Percentiles rank a stretch among this genome's conserved stretches.
phyloP scores from a whole-genome alignment of 2,888 invertebrate species.

The Pimpla rufipes region DNA sequence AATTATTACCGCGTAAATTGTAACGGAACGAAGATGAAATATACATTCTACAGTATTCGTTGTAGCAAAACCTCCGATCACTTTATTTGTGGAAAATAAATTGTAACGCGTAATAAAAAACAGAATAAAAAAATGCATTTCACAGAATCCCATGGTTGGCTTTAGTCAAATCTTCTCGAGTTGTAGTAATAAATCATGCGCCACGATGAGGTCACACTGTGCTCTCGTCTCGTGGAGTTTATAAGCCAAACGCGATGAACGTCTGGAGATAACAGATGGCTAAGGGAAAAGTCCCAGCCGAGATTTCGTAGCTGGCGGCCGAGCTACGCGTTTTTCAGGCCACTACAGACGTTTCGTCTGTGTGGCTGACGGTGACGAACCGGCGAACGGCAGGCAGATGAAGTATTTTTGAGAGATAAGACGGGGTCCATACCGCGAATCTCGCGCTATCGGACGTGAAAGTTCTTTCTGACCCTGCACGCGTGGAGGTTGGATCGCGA shows the following conservation, averaged over 20 bases:
- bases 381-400: background rate
- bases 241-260: background rate
- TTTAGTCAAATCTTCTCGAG: background rate
- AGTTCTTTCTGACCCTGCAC: conserved; percentile 23
- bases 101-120: too few species aligned
- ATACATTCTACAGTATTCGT: too few species aligned
- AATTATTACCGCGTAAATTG: too few species aligned
- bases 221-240: background rate
- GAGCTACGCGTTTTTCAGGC: background rate
- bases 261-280: conserved; percentile 9
- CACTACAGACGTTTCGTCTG: background rate
- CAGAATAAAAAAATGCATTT: too few species aligned
- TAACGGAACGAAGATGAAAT: too few species aligned
- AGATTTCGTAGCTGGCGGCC: conserved; percentile 11
- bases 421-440: background rate
- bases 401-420: background rate
- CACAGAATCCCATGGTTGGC: too few species aligned
- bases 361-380: background rate
- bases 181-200: background rate
- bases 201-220: background rate
- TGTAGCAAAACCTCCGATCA: too few species aligned
- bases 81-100: too few species aligned
- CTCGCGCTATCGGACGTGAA: background rate
- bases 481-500: conserved; percentile 22
- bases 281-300: background rate